These are phyloP conservation scores for Leucopsar rothschildi DNA, from an alignment of 2,113 vertebrate genomes.

Conservation along the genomic window DNA sequence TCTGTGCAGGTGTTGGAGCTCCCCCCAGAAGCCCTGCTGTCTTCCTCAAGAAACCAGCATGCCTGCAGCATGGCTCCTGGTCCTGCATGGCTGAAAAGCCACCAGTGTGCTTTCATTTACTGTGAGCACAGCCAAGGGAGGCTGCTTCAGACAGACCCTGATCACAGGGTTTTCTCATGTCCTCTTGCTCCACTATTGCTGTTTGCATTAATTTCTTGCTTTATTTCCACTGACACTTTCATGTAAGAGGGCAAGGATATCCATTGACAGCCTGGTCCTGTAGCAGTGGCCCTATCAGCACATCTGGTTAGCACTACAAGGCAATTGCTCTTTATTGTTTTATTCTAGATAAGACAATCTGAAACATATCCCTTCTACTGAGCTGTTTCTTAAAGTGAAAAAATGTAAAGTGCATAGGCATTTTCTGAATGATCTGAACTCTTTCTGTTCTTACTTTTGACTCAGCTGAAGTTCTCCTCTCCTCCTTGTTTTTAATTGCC, in stretches of 20 bases:
- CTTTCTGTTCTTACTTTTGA: not conserved
- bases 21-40: not conserved
- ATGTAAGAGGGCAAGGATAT: fast-evolving
- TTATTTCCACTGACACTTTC: not conserved
- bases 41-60: not conserved
- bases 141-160: not conserved
- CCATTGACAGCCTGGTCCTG: not conserved
- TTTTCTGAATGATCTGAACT: not conserved
- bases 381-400: not conserved
- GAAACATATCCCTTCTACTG: not conserved
- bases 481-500: not conserved
- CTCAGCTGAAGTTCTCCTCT: not conserved
- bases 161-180: not conserved
- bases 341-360: not conserved
- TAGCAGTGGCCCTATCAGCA: not conserved
- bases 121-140: not conserved
- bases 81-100: not conserved
- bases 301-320: not conserved
- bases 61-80: fast-evolving
- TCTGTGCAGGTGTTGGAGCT: not conserved
- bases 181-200: not conserved
- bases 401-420: not conserved
- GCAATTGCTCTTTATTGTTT: not conserved
- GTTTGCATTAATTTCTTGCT: not conserved
- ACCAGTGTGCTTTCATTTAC: not conserved